Evolutionary conservation across 2,888 invertebrate genomes (phyloP), one percentile per base, ranked within the genome.

Genomic region (Serrognathus titanus): DNA sequence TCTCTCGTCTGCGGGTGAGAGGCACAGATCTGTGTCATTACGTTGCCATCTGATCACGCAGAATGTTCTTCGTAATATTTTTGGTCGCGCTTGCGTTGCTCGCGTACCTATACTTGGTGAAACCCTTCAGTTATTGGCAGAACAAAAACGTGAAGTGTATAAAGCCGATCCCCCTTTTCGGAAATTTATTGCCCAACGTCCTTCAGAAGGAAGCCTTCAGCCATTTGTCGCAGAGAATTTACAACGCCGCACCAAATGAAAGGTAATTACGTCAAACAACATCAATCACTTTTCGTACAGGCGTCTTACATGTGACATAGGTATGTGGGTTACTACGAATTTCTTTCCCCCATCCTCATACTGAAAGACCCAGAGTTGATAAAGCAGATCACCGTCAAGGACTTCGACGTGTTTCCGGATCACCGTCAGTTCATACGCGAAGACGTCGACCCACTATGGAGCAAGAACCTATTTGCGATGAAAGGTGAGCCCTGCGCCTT

Each of bases 371-470:
- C 61, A 6, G 74, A 76, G 20, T 53, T 77, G 9, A 72, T 75
- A 45, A 77, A 75, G 57, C 66, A 69, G 53, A 70, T 77, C 3
- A 72, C 70, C 0, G 68, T 76, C 2, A 75, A 75, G 63, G 74
- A 76, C 57, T 77, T 76, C 56, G 76, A 77, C 6, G 65, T 74
- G 57, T 77, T 77, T 57, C 65, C 69, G 3, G 75, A 77, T 55
- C 74, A 75, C 55, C 57, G 63, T 7, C 51, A 52, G 13, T 60
- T 69, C 8, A 58, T 66, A 3, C 63, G 68, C 8, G 65, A 66
- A n/a, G 68, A 68, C 35, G 48, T 64, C 7, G 65, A 68, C 12
- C 61, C 64, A n/a, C 11, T 67, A 37, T 65, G 63, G 62, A 60
- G 48, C 20, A 61, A 61, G 37, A 66, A 63, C 48, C 51, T 68